Evolutionary conservation across 1,140 invertebrate species (phyloP), one percentile per base, ranked within the genome.

Genomic region (Stenopsyche tienmushanensis): DNA sequence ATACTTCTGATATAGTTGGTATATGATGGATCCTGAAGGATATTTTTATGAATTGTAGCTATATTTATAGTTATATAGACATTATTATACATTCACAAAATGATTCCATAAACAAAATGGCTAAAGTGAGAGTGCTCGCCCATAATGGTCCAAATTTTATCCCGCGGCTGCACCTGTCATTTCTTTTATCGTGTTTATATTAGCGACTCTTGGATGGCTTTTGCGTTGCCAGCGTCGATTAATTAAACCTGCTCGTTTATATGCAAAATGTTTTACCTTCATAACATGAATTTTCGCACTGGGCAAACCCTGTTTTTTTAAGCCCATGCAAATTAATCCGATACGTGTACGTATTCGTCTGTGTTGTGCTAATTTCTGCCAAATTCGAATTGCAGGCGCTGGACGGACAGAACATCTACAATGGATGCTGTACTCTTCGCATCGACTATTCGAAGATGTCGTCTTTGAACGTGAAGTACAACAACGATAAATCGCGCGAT

Each of bases 371-470:
- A 13, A 7, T 13, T 34, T 34, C 5, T 34, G 5, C 5, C 13
- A 34, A 34, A 34, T 34, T 34, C n/a, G n/a, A n/a, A n/a, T 78
- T 78, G 1, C 85, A 96, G 88, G 88, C 93, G 41, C 82, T 99
- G 70, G 96, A 99, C 78, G 96, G 96, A 0, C 97, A 99, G 81
- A 98, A 98, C 76, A 97, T 99, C 73, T 99, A 98, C 87, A 98
- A 97, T 80, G 95, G 93, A 45, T 98, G 97, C 83, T 98, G 97
- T 84, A 98, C 95, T n/a, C 83, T 99, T 72, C 91, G 96, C 75
- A 98, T 99, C 73, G 97, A 99, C 80, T 99, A 97, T 83, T 97
- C 94, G 71, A 99, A 99, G 82, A 88, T 99, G 85, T 90, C 91
- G 65, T 95, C 92, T 65, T 83, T 99, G 66, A 99, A 99, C 81